phyloP scores from a whole-genome alignment of 2,797 vertebrate genomes.

The Xiphophorus birchmanni region DNA sequence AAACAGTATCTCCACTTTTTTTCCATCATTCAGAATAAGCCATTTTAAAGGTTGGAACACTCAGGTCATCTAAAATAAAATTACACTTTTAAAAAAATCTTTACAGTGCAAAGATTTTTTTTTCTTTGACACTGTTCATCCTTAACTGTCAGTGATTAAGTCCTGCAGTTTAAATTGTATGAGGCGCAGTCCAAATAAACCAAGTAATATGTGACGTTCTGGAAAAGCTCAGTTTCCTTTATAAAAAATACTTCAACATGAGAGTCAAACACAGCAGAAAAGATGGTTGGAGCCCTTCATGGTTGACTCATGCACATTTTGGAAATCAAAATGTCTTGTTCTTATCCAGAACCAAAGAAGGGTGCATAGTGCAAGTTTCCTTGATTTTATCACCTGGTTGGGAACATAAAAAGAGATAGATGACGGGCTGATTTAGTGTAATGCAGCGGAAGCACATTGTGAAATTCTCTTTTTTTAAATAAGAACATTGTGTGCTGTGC shows the following conservation, averaged over 20 bases:
- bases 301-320: background rate
- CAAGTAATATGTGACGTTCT: background rate
- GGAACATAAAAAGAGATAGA: background rate
- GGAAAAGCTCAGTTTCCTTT: background rate
- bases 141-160: background rate
- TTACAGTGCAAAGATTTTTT: background rate
- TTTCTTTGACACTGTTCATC: background rate
- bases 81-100: slow-evolving; percentile 11
- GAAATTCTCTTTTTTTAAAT: slow-evolving; percentile 55
- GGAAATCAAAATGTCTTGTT: background rate
- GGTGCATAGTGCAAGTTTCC: background rate
- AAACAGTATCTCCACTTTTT: background rate
- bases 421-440: slow-evolving; percentile 2
- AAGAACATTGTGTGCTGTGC: slow-evolving; percentile 61
- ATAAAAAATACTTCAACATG: background rate
- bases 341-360: background rate
- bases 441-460: slow-evolving; percentile 41
- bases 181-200: background rate
- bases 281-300: background rate
- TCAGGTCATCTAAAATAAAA: slow-evolving; percentile 37
- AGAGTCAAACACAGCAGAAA: background rate
- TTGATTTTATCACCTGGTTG: background rate
- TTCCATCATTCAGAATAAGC: slow-evolving; percentile 25
- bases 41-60: slow-evolving; percentile 32
- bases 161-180: background rate